phyloP scores from a whole-genome alignment of 2,113 vertebrate species.

The Sinocyclocheilus anophthalmus region DNA sequence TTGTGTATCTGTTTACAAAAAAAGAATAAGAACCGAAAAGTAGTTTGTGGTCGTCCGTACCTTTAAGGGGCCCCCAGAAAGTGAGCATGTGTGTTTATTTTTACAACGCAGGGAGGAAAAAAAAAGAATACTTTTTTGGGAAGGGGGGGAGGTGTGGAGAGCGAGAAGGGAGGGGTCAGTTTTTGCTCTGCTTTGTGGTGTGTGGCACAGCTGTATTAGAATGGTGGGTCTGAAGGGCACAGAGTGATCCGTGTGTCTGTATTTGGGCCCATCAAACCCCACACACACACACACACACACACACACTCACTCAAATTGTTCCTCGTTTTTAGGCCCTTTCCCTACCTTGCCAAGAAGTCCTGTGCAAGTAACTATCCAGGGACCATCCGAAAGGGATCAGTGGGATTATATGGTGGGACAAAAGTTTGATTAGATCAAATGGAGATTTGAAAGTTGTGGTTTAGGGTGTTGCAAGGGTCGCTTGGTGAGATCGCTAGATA shows the following conservation, averaged over 20 bases:
- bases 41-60: slow-evolving; percentile 61
- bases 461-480: not conserved
- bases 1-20: slow-evolving; percentile 1
- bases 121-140: slow-evolving; percentile 61
- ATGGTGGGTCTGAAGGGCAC: slow-evolving; percentile 51
- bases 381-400: slow-evolving; percentile 15
- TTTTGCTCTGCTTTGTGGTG: slow-evolving; percentile 66
- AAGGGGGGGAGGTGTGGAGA: slow-evolving; percentile 67
- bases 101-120: slow-evolving; percentile 68
- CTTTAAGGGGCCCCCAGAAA: slow-evolving; percentile 74
- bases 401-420: not conserved
- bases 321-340: slow-evolving; percentile 7
- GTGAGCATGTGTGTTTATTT: slow-evolving; percentile 79
- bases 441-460: slow-evolving; percentile 29
- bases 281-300: not conserved
- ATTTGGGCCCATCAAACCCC: slow-evolving; percentile 42
- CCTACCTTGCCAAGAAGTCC: slow-evolving; percentile 17
- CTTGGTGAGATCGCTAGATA: not conserved
- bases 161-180: slow-evolving; percentile 59
- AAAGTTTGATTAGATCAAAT: slow-evolving; percentile 10
- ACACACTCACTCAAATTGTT: not conserved
- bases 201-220: slow-evolving; percentile 71
- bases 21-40: slow-evolving; percentile 6
- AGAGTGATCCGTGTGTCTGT: slow-evolving; percentile 54
- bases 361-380: not conserved